Conservation (phyloP, 2,888 invertebrate species). For the Sphecodes monilicornis region DNA sequence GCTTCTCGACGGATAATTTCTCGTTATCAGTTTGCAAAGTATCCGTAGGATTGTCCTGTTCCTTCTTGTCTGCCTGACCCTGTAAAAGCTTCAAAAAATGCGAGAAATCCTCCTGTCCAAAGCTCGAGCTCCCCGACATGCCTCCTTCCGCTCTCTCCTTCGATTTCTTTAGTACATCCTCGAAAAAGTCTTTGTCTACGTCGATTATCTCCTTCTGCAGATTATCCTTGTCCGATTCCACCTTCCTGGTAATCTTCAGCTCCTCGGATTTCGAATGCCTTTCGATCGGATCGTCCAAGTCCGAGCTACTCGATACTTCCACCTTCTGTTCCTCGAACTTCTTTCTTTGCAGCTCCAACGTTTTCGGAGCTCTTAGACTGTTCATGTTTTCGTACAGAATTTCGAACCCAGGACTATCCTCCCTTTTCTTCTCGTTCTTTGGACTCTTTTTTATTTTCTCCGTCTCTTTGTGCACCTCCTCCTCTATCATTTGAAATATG, state of each 20-base stretch:
- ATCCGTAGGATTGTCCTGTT: slow-evolving; percentile 61
- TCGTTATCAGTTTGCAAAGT: slow-evolving; percentile 58
- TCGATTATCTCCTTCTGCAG: slow-evolving; percentile 81
- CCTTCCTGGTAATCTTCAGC: slow-evolving; percentile 67
- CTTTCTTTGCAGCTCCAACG: slow-evolving; percentile 77
- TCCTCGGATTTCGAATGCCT: slow-evolving; percentile 79
- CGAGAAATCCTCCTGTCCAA: slow-evolving; percentile 82
- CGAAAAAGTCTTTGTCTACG: slow-evolving; percentile 82
- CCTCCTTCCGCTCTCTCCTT: slow-evolving; percentile 78
- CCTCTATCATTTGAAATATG: slow-evolving; percentile 81
- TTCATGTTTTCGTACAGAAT: slow-evolving; percentile 74
- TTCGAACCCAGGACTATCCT: slow-evolving; percentile 73
- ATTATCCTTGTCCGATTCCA: slow-evolving; percentile 76
- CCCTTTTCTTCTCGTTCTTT: slow-evolving; percentile 72
- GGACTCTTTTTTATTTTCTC: slow-evolving; percentile 78
- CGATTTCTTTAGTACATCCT: slow-evolving; percentile 76
- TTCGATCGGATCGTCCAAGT: slow-evolving; percentile 82
- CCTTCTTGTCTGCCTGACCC: slow-evolving; percentile 74
- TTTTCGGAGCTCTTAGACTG: slow-evolving; percentile 70
- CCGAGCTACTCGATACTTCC: slow-evolving; percentile 80
- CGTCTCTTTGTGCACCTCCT: slow-evolving; percentile 78
- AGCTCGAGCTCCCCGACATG: slow-evolving; percentile 80
- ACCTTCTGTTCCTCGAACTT: slow-evolving; percentile 81
- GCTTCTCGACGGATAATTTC: slow-evolving; percentile 32
- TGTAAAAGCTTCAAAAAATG: slow-evolving; percentile 80